phyloP scores from a whole-genome alignment of 2,888 invertebrate genomes.

The Leptodirus hochenwartii region DNA sequence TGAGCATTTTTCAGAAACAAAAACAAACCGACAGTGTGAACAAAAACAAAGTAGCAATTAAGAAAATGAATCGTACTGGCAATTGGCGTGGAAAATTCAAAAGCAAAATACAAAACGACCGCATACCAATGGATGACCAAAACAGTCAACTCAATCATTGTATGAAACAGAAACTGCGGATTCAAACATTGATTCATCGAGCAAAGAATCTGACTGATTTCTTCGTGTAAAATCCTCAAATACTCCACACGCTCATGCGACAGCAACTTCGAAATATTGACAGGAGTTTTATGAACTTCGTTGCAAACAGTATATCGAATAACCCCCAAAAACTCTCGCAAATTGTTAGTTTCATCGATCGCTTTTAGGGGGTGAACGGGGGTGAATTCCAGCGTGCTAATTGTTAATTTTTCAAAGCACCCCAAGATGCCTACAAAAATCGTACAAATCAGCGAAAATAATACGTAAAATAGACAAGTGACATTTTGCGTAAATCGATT shows the following conservation, averaged over 20 bases:
- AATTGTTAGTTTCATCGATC: slow-evolving; percentile 20
- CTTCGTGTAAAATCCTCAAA: slow-evolving; percentile 23
- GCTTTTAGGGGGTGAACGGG: slow-evolving; percentile 22
- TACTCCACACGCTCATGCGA: slow-evolving; percentile 21
- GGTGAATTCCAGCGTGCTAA: slow-evolving; percentile 19
- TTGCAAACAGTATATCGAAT: slow-evolving; percentile 19
- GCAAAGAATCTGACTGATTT: slow-evolving; percentile 21
- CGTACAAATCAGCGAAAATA: slow-evolving; percentile 17
- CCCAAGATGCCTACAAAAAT: slow-evolving; percentile 19
- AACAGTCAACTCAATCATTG: slow-evolving; percentile 21
- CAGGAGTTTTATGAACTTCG: slow-evolving; percentile 16
- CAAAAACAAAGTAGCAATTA: slow-evolving; percentile 21
- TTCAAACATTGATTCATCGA: slow-evolving; percentile 21
- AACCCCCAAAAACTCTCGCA: slow-evolving; percentile 20
- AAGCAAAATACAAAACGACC: slow-evolving; percentile 23
- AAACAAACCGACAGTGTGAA: slow-evolving; percentile 22
- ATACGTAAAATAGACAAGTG: slow-evolving; percentile 20
- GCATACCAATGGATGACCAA: slow-evolving; percentile 25
- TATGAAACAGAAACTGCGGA: slow-evolving; percentile 22
- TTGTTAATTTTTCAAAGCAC: slow-evolving; percentile 24
- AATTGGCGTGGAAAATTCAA: slow-evolving; percentile 18
- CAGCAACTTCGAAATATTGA: slow-evolving; percentile 14
- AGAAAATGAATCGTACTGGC: slow-evolving; percentile 21
- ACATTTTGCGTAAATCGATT: slow-evolving; percentile 19
- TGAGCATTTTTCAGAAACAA: slow-evolving; percentile 23